Percentiles rank a stretch among this genome's conserved stretches.
Evolutionary conservation across 2,113 vertebrate genomes (phyloP).

Genomic region (Chionodraco myersi): DNA sequence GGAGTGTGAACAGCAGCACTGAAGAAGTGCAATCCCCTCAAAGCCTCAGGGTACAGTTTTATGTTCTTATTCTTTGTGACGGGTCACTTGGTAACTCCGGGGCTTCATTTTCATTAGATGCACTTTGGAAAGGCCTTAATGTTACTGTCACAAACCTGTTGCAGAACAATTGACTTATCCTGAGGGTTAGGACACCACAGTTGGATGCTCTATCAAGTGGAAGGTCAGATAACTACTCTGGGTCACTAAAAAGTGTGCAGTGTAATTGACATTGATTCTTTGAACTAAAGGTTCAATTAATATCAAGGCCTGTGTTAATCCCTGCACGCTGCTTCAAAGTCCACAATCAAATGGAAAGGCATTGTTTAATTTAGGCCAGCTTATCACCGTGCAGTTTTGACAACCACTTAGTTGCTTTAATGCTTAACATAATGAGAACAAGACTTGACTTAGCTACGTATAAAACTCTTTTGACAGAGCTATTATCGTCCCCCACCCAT

Average conservation of each 20-base stretch:
- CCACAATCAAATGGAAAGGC: conserved; percentile 58
- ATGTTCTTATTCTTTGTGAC: conserved; percentile 58
- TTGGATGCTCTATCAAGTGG: conserved; percentile 65
- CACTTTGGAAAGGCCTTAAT: conserved; percentile 66
- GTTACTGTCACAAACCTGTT: conserved; percentile 71
- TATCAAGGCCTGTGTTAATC: conserved; percentile 70
- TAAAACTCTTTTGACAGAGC: conserved; percentile 75
- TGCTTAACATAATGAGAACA: conserved; percentile 74
- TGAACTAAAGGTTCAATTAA: conserved; percentile 75
- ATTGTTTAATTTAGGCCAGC: conserved; percentile 71
- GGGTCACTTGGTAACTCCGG: conserved; percentile 45
- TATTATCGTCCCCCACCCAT: conserved; percentile 61
- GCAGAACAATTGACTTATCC: conserved; percentile 64
- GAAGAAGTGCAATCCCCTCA: conserved; percentile 42
- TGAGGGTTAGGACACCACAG: conserved; percentile 55
- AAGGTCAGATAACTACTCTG: conserved; percentile 65
- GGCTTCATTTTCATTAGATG: conserved; percentile 74
- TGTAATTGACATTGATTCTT: conserved; percentile 82
- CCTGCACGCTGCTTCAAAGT: conserved; percentile 64
- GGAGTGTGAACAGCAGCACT: conserved; percentile 29
- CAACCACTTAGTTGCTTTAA: conserved; percentile 69
- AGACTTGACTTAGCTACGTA: conserved; percentile 54
- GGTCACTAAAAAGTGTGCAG: conserved; percentile 42
- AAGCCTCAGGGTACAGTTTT: conserved; percentile 53
- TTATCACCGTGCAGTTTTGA: conserved; percentile 66